A percentile compares a stretch with the other conserved stretches of the same genome.
Conservation (phyloP, 2,888 invertebrate species). For the Lamproptera curius region DNA sequence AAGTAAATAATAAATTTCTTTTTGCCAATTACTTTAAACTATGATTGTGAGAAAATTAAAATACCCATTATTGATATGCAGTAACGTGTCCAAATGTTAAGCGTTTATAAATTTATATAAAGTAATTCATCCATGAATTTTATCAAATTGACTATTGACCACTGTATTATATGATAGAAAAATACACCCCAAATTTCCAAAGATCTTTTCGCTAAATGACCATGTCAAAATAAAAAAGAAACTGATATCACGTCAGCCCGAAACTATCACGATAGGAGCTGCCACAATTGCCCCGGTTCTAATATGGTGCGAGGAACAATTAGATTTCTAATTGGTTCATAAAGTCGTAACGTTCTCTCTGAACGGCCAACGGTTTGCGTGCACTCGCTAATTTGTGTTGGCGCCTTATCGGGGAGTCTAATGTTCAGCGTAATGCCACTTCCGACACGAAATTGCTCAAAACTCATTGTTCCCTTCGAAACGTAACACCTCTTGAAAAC, state of each 20-base stretch:
- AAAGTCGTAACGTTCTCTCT: constrained; percentile 27
- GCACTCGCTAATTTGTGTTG: constrained; percentile 63
- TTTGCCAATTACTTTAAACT: too few species aligned
- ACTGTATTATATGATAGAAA: too few species aligned
- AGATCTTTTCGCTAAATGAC: too few species aligned
- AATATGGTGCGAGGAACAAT: constrained; percentile 18
- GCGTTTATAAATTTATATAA: too few species aligned
- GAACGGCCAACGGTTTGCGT: constrained; percentile 52
- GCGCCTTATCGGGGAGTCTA: constrained; percentile 68
- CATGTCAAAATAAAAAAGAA: too few species aligned
- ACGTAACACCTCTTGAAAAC: constrained; percentile 36
- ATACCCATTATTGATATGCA: too few species aligned
- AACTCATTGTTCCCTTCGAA: constrained; percentile 51
- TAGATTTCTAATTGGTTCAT: constrained; percentile 27
- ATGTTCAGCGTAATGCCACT: constrained; percentile 71
- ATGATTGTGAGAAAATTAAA: too few species aligned
- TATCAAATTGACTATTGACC: too few species aligned
- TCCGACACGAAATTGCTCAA: constrained; percentile 70
- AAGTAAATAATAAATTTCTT: too few species aligned
- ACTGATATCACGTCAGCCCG: background rate
- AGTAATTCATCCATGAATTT: too few species aligned
- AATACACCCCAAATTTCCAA: too few species aligned
- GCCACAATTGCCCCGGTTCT: constrained; percentile 2
- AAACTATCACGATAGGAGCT: background rate
- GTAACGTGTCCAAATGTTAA: too few species aligned